These are phyloP conservation scores for Mylabris sibirica DNA, from an alignment of 2,888 invertebrate species.

Conservation along the genomic window DNA sequence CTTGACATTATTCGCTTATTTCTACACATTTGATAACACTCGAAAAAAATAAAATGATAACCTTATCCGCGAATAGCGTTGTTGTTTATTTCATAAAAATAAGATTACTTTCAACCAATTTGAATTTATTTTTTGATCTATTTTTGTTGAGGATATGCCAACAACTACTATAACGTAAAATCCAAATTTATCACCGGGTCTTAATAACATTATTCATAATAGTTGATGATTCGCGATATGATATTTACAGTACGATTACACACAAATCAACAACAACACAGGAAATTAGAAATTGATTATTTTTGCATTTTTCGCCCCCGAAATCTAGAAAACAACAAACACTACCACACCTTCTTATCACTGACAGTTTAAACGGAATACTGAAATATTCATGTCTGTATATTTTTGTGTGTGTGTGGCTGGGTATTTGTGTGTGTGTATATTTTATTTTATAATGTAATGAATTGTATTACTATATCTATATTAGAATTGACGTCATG, in stretches of 20 bases:
- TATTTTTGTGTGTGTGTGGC: not conserved
- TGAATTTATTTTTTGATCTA: not conserved
- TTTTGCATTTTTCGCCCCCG: not conserved
- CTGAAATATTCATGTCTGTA: not conserved
- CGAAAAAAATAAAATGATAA: not conserved
- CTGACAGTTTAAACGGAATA: slow-evolving; percentile 3
- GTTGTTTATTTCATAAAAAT: not conserved
- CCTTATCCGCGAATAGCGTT: not conserved
- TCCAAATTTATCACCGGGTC: not conserved
- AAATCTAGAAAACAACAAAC: not conserved
- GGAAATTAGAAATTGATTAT: not conserved
- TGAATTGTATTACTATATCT: slow-evolving; percentile 1
- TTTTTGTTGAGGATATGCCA: no score
- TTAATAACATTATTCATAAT: no score
- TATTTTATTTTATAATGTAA: slow-evolving; percentile 2
- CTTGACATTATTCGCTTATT: no score
- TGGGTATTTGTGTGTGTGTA: not conserved
- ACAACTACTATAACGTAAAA: not conserved
- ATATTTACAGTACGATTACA: not conserved
- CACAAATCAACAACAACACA: not conserved
- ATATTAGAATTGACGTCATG: slow-evolving; percentile 29
- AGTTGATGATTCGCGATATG: no score
- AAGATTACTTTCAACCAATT: not conserved
- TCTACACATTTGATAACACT: not conserved
- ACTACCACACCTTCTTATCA: slow-evolving; percentile 14